Base-by-base conservation (phyloP, 1,140 invertebrate genomes). In the Sarcophaga peregrina region DNA sequence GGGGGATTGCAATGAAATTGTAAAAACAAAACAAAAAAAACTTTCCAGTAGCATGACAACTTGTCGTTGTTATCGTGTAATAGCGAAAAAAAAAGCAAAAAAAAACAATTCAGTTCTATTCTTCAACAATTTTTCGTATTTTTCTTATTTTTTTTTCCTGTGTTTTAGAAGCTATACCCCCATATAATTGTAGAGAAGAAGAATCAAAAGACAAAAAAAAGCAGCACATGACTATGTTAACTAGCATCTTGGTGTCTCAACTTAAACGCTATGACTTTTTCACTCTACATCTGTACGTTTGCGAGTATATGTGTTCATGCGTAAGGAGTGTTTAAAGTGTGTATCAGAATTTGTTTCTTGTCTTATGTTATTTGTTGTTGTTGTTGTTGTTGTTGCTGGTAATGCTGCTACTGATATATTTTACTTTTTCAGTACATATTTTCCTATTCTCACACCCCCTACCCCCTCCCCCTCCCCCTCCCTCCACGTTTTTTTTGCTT, bases 211-310 rank as follows among this genome's bases (percentile, higher is more conserved):
- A 10, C 2, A 62, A 62, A 62, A 62, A 15, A 62, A 62, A 20
- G 10, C 17, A 68, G 17, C 20, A 52, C 47, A 50, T 50, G 75
- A 50, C 47, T 78, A 78, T 78, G 75, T 78, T 78, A 78, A 78
- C 75, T 48, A 78, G 75, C 48, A 78, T 78, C 75, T 47, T 78
- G 75, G 75, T 52, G 20, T 78, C 75, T 78, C 50, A 78, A 78
- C 75, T 52, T 78, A 78, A 78, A 78, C 75, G 75, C 50, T 78
- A 78, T 78, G 75, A 78, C 75, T 78, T 78, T 78, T 78, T 52
- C 75, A 78, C 75, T 50, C 75, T 20, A 9, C n/a, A 78, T 48
- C 10, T 78, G n/a, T 78, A 50, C 17, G 17, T 78, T 11, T n/a
- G 75, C 50, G 17, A 25, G 7, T 50, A 17, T 15, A 17, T 78